phyloP scores from a whole-genome alignment of 2,797 vertebrate species.

The Valencia hispanica region DNA sequence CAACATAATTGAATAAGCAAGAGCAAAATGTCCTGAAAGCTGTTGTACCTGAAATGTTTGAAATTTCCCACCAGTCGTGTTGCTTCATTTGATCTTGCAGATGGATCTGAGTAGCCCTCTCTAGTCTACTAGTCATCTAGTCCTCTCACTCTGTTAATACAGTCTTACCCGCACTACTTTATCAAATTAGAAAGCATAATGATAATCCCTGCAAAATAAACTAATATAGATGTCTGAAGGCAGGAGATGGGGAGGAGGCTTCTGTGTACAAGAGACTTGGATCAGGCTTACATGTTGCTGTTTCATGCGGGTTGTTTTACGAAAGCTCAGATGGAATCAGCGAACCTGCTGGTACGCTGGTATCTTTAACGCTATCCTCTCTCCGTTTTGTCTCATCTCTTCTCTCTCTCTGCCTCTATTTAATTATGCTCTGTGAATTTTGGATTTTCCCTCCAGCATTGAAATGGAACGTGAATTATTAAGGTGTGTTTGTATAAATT shows the following conservation, averaged over 20 bases:
- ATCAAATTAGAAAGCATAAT: constrained; percentile 18
- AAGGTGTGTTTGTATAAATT: constrained; percentile 92
- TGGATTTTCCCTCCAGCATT: constrained; percentile 87
- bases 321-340: constrained; percentile 80
- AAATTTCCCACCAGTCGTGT: not conserved
- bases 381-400: constrained; percentile 51
- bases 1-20: not conserved
- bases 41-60: not conserved
- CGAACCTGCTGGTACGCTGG: constrained; percentile 70
- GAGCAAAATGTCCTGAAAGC: not conserved
- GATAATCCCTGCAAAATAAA: constrained; percentile 24
- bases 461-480: constrained; percentile 90
- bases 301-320: constrained; percentile 82
- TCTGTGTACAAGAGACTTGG: constrained; percentile 36
- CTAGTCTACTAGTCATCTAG: too few species aligned
- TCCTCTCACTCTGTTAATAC: not conserved
- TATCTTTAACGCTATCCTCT: constrained; percentile 79
- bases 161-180: constrained; percentile 5
- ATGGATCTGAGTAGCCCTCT: not conserved
- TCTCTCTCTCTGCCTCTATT: constrained; percentile 83
- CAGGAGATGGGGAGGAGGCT: constrained; percentile 24
- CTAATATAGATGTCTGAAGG: constrained; percentile 43
- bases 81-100: not conserved
- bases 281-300: constrained; percentile 72
- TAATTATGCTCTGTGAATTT: constrained; percentile 92